A percentile compares a stretch with the other conserved stretches of the same genome.
These are phyloP conservation scores for Erebia aethiops DNA, from an alignment of 2,888 invertebrate species.

Conservation along the genomic window DNA sequence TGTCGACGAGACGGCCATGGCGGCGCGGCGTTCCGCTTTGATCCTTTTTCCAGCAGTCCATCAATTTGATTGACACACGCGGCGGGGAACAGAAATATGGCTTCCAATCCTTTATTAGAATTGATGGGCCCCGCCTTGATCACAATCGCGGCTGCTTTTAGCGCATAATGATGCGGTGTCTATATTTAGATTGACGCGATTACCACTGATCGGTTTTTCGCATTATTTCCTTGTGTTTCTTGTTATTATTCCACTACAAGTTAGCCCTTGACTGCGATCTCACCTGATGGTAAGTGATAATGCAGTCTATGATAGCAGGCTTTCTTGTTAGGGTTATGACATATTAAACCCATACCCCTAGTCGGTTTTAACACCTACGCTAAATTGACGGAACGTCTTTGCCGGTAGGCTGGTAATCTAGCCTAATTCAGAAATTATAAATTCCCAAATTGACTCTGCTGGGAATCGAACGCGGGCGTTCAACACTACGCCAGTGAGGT, in stretches of 20 bases:
- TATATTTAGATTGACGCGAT: slow-evolving; percentile 28
- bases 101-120: slow-evolving; percentile 72
- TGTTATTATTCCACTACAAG: neutral
- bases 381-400: too few relatives aligned
- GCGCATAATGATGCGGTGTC: slow-evolving; percentile 33
- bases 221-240: neutral
- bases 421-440: too few relatives aligned
- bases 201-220: slow-evolving; percentile 12
- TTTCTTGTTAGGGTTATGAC: too few relatives aligned
- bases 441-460: too few relatives aligned
- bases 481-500: too few relatives aligned
- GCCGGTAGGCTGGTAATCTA: too few relatives aligned
- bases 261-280: too few relatives aligned
- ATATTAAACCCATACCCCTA: neutral
- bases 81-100: slow-evolving; percentile 69
- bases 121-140: slow-evolving; percentile 59
- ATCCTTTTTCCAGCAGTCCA: slow-evolving; percentile 46
- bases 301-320: too few relatives aligned
- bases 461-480: too few relatives aligned
- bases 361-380: neutral
- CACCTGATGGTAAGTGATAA: too few relatives aligned
- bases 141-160: slow-evolving; percentile 41
- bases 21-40: slow-evolving; percentile 32
- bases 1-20: slow-evolving; percentile 51
- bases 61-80: slow-evolving; percentile 69